Conservation (phyloP, 53 echinoderm and acorn worm species). For the Mesocentrotus franciscanus region DNA sequence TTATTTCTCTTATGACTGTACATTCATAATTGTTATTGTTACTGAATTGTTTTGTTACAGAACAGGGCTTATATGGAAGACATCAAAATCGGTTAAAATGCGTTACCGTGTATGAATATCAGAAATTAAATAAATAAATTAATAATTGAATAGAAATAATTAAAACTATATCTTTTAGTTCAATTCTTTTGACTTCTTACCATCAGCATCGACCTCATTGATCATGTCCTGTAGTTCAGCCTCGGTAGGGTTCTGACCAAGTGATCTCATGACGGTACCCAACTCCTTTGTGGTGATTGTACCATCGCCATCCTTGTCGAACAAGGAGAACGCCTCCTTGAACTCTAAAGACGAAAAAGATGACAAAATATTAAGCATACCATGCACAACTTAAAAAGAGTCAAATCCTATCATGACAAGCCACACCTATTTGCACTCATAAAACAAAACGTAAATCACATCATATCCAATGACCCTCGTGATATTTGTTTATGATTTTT, state of each 20-base stretch:
- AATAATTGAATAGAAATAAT: no score
- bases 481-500: neutral
- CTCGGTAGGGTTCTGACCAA: slow-evolving; percentile 98
- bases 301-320: slow-evolving; percentile 97
- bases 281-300: slow-evolving; percentile 98
- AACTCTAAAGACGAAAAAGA: slow-evolving; percentile 73
- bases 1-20: no score
- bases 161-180: neutral
- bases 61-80: no score
- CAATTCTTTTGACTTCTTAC: neutral
- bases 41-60: no score
- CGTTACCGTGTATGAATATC: neutral
- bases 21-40: no score
- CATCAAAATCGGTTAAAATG: no score
- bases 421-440: no score
- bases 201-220: slow-evolving; percentile 89
- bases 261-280: slow-evolving; percentile 95
- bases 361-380: neutral
- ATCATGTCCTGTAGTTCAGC: slow-evolving; percentile 99
- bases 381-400: no score
- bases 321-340: slow-evolving; percentile 96
- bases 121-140: neutral
- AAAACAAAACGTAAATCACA: no score
- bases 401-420: no score
- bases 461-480: neutral